Evolutionary conservation across 2,797 vertebrate genomes (phyloP).

Genomic region (Urosaurus nigricauda): DNA sequence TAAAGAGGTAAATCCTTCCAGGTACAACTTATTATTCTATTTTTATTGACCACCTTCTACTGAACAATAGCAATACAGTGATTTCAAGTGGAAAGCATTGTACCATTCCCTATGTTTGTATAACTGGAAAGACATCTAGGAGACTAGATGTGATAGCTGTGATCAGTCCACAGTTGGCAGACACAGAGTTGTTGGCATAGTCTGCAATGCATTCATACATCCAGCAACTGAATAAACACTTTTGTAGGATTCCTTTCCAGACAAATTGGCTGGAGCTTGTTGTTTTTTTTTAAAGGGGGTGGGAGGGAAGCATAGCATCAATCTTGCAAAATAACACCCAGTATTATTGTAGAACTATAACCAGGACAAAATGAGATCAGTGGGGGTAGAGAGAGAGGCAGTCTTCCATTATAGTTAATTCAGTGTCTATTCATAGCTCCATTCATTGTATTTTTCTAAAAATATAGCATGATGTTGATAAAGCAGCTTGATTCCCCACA

Average conservation of each 20-base stretch:
- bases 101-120: not conserved
- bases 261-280: not conserved
- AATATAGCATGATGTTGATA: slow-evolving; percentile 35
- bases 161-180: not conserved
- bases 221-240: not conserved
- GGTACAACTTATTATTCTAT: no score
- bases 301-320: not conserved
- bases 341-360: slow-evolving; percentile 21
- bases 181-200: not conserved
- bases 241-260: slow-evolving; percentile 27
- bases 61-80: not conserved
- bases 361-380: not conserved
- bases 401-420: slow-evolving; percentile 41
- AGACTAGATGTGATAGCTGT: not conserved
- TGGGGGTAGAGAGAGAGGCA: not conserved
- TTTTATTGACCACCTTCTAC: not conserved
- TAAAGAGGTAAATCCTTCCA: not conserved
- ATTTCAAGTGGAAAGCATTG: not conserved
- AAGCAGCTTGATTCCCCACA: slow-evolving; percentile 53
- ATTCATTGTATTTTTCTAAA: slow-evolving; percentile 27
- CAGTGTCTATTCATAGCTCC: slow-evolving; percentile 52
- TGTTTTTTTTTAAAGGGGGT: not conserved
- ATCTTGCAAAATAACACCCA: slow-evolving; percentile 7
- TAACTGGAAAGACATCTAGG: not conserved
- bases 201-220: not conserved